These are phyloP conservation scores for Melopsittacus undulatus DNA, from an alignment of 2,797 vertebrate genomes.

Conservation along the genomic window DNA sequence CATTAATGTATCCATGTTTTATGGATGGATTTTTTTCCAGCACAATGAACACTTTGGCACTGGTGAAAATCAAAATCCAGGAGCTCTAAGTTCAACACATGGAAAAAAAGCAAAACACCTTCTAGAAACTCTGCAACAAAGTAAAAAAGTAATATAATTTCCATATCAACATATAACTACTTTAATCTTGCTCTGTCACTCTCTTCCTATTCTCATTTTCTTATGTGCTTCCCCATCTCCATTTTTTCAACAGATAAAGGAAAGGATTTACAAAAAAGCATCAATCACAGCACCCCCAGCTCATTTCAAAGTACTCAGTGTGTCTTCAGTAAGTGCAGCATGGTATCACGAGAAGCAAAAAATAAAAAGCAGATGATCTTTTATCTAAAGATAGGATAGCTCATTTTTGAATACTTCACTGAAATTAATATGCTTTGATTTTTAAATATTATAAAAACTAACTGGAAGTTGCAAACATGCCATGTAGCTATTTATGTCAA, in stretches of 20 bases:
- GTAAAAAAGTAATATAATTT: background rate
- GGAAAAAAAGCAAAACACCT: background rate
- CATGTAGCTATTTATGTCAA: background rate
- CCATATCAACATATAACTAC: background rate
- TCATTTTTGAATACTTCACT: background rate
- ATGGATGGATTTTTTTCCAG: background rate
- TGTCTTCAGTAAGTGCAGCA: background rate
- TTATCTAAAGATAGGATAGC: background rate
- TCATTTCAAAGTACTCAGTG: background rate
- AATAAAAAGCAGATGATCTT: background rate
- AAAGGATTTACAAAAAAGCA: background rate
- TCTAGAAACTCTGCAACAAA: background rate
- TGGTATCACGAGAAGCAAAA: background rate
- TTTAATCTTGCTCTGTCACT: background rate
- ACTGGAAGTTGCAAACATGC: background rate
- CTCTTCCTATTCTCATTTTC: background rate
- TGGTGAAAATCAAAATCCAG: background rate
- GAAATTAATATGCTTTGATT: background rate
- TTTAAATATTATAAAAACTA: background rate
- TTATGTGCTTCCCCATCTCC: background rate
- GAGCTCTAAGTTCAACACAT: background rate
- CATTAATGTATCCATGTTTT: background rate
- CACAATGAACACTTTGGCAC: background rate
- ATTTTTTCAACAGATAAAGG: background rate
- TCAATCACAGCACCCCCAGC: background rate